phyloP scores from a whole-genome alignment of 2,113 vertebrate genomes.

The Microtus montanus region DNA sequence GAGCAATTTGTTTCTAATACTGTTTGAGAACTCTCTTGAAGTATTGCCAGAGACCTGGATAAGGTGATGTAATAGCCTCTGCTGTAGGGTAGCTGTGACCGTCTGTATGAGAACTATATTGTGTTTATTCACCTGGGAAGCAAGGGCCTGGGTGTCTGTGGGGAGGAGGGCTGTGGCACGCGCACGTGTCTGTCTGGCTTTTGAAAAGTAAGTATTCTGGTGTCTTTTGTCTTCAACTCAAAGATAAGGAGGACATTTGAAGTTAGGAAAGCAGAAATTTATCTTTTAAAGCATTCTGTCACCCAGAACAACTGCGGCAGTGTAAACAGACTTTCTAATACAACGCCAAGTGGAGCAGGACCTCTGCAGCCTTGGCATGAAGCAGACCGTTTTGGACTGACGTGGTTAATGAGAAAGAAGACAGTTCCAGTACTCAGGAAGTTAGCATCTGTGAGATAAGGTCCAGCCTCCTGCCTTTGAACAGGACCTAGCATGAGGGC shows the following conservation, averaged over 20 bases:
- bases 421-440: neutral
- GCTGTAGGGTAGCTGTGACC: neutral
- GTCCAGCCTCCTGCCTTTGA: neutral
- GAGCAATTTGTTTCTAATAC: slow-evolving; percentile 30
- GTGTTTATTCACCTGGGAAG: slow-evolving; percentile 8
- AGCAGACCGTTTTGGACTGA: neutral
- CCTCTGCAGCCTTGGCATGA: neutral
- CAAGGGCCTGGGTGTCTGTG: neutral
- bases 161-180: neutral
- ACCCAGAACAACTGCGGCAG: neutral
- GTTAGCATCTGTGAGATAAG: neutral
- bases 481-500: neutral
- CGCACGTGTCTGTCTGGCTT: neutral
- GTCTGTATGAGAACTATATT: slow-evolving; percentile 6
- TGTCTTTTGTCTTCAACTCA: neutral
- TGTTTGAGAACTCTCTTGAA: slow-evolving; percentile 29
- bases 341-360: neutral
- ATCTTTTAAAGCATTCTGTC: neutral
- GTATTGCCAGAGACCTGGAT: slow-evolving; percentile 18
- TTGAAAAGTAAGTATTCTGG: neutral
- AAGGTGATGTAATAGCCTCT: slow-evolving; percentile 19
- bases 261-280: neutral
- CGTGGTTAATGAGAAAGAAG: neutral
- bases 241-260: neutral
- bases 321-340: neutral